phyloP scores from a whole-genome alignment of 1,140 invertebrate genomes.

The Elymnias hypermnestra region DNA sequence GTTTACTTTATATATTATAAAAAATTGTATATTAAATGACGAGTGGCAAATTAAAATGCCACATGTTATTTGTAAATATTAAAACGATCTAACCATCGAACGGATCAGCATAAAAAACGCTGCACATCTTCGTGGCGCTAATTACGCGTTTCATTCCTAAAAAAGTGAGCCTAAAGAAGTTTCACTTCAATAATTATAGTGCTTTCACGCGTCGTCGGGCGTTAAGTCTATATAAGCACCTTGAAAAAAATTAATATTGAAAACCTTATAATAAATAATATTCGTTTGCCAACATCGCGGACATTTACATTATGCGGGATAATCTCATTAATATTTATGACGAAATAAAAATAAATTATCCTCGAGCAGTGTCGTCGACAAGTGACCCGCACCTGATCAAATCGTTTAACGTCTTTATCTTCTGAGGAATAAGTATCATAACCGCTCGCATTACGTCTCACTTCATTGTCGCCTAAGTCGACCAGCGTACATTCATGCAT shows the following conservation, averaged over 20 bases:
- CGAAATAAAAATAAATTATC: slow-evolving; percentile 61
- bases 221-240: slow-evolving; percentile 13
- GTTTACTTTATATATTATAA: neutral
- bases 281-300: slow-evolving; percentile 49
- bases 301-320: slow-evolving; percentile 58
- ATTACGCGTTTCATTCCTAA: no score
- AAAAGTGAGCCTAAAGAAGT: no score
- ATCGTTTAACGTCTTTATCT: slow-evolving; percentile 10
- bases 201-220: slow-evolving; percentile 11
- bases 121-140: no score
- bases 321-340: slow-evolving; percentile 64
- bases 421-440: neutral
- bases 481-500: slow-evolving; percentile 28
- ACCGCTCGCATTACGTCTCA: neutral
- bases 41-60: no score
- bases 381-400: slow-evolving; percentile 23
- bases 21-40: no score
- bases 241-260: slow-evolving; percentile 42
- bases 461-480: slow-evolving; percentile 14
- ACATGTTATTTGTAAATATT: no score
- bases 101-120: no score
- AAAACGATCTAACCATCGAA: no score
- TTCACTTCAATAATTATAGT: slow-evolving; percentile 6
- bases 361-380: slow-evolving; percentile 32
- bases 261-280: slow-evolving; percentile 53